Base-by-base conservation (phyloP, 2,888 invertebrate species). In the Ferrisia virgata region DNA sequence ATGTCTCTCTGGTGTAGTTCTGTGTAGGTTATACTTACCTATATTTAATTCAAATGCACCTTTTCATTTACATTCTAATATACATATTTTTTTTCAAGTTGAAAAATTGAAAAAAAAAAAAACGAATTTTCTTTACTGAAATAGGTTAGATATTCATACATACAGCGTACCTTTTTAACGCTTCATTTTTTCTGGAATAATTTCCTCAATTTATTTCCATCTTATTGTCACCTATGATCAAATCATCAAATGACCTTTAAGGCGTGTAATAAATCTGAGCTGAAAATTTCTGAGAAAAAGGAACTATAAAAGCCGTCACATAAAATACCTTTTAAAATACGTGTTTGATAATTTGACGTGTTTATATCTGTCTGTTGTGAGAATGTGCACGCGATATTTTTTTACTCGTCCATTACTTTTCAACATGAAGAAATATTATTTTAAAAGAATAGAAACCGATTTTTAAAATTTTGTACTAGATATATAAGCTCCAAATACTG, bases 301-400 rank as follows among this genome's bases (percentile, higher is more conserved):
- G 22, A 22, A 53, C 47, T 11, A 4, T 64, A 28, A 64, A 64
- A 36, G n/a, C 72, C 72, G n/a, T 76, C 72, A 76, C 72, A 36
- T 18, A 33, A 31, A 9, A n/a, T 76, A 33, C 36, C 36, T 76
- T 76, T 76, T 76, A 8, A 36, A 76, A 76, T 33, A 76, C 18
- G 36, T 76, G 33, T 76, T 22, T 28, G 72, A 36, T 76, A 76
- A 76, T 76, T 76, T 76, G 72, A 76, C 72, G 72, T 18, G 18
- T 76, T 76, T 76, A 13, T 64, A 13, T 76, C 28, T 53, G n/a
- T n/a, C n/a, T n/a, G n/a, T n/a, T n/a, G 6, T 36, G 4, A 36
- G 36, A 76, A 31, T 76, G 28, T 36, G 36, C 72, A 76, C 72
- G 72, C 72, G 33, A 76, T 76, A n/a, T 25, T 76, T 76, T 76